phyloP scores from a whole-genome alignment of 1,140 invertebrate genomes.

The Uloborus diversus region DNA sequence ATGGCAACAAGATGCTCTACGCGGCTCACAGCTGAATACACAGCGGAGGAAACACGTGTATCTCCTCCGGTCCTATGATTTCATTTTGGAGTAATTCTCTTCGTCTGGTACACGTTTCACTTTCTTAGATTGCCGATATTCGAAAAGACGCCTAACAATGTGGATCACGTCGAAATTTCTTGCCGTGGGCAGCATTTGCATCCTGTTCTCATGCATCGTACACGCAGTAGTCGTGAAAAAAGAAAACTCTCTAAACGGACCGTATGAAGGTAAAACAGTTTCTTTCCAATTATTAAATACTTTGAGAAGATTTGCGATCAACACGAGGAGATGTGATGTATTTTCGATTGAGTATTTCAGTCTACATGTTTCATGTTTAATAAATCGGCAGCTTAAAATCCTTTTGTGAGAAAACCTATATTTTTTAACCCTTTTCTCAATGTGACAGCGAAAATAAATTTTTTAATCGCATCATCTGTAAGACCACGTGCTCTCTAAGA shows the following conservation, averaged over 20 bases:
- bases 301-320: no score
- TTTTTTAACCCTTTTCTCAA: no score
- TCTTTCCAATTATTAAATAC: no score
- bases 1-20: not conserved
- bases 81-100: not conserved
- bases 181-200: not conserved
- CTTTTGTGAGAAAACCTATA: no score
- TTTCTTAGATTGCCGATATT: not conserved
- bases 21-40: not conserved
- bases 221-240: constrained; percentile 70
- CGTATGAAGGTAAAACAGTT: constrained; percentile 91
- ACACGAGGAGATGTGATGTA: no score
- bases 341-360: no score
- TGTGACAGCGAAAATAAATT: no score
- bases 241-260: constrained; percentile 92
- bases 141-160: not conserved
- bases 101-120: constrained; percentile 6
- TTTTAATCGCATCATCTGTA: no score
- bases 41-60: not conserved
- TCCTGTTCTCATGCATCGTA: not conserved
- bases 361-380: no score
- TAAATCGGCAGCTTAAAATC: no score
- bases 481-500: no score
- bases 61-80: not conserved
- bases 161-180: not conserved